Base-by-base conservation (phyloP, 2,888 invertebrate species). In the Melolontha melolontha region DNA sequence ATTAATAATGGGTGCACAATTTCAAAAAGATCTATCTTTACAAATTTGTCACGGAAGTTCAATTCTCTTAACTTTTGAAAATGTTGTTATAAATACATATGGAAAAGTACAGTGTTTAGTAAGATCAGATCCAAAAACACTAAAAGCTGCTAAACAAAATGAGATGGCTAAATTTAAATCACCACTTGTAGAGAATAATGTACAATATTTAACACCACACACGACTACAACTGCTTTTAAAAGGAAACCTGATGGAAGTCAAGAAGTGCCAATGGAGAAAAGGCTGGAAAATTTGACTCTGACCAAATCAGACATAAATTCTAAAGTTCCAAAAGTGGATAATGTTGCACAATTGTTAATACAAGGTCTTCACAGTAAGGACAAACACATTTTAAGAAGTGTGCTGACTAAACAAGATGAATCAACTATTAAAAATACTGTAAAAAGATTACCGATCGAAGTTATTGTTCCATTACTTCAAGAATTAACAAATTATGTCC, bases 291-390 rank as follows among this genome's bases (percentile, higher is more conserved):
- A 95, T 81, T 84, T 96, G 22, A 89, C 91, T 16, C 80, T 95
- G 17, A 89, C 90, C 73, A 84, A 87, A 50, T 77, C 83, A 4
- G 85, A 86, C 6, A 80, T 81, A 0, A 83, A 85, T 1, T 84
- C 86, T 51, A 85, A 86, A 72, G 83, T 85, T n/a, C 86, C 88
- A 1, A 86, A 85, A 70, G 85, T 86, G 0, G 90, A 92, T 78
- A 95, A 94, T 82, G 86, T 95, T 76, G 92, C 92, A 1, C 92
- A 93, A 71, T 84, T 96, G 7, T 83, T 97, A 7, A 86, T 94
- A 64, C 96, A 93, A 81, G 96, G 94, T 0, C 83, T 97, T 39
- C 94, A 94, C 76, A 96, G 96, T 77, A 91, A 91, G 77, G 95
- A 97, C 79, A 87, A 86, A 70, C 85, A 83, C 49, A 88, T 96